Evolutionary conservation across 2,113 vertebrate genomes (phyloP), one percentile per base, ranked within the genome.

Genomic region (Colius striatus): DNA sequence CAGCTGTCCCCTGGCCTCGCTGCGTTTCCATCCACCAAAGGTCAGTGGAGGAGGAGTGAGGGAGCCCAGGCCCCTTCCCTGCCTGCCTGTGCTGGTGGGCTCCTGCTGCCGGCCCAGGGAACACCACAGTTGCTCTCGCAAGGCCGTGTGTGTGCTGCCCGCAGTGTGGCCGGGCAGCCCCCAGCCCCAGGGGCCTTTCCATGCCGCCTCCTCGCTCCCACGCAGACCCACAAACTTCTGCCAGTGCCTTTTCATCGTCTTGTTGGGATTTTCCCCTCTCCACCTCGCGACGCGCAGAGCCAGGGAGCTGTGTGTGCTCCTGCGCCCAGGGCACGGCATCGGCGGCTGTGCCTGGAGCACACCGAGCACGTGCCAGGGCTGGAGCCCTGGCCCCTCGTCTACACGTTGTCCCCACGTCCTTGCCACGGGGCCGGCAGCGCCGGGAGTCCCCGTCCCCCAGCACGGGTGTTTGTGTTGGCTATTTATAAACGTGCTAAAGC

Each of bases 401-500:
- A 21, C 13, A 2, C 78, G 1, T 0, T 5, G 54, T 81, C 93
- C 86, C 54, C 5, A 1, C 0, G 36, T 89, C 91, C 94, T 84
- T 90, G 83, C 80, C 11, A 10, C 0, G 0, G 66, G 60, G 78
- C 70, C 38, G 12, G 38, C 38, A 41, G 38, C 38, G 38, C 38
- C 12, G 38, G 38, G 38, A 41, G 38, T 41, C 38, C 38, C 38
- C 38, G 38, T 41, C 38, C 38, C 38, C 38, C 38, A 41, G 38
- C 38, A 41, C 1, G 38, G 67, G 72, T 38, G 80, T 79, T 83
- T 23, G 14, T 72, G 29, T 19, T 0, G 0, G 76, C 76, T 96
- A 95, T 96, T 94, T 95, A 92, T 94, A 94, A 89, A 71, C 0
- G 5, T 87, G 84, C 70, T 95, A 84, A 93, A 87, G 70, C 94